A percentile compares a stretch with the other conserved stretches of the same genome.
phyloP scores from a whole-genome alignment of 2,888 invertebrate genomes.

The Agrochola lychnidis region DNA sequence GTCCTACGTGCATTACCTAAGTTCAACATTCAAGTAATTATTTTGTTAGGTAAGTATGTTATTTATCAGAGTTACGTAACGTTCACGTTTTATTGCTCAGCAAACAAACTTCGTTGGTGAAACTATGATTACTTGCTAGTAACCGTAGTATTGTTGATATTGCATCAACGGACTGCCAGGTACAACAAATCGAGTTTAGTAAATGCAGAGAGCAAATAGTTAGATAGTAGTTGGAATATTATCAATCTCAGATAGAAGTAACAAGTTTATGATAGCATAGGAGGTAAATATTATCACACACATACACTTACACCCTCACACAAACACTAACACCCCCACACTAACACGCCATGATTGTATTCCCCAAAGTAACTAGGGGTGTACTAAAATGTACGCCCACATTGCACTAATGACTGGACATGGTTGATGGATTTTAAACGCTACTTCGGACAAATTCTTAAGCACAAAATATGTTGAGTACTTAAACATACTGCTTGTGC shows the following conservation, averaged over 20 bases:
- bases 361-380: background rate
- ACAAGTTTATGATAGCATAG: conserved; percentile 2
- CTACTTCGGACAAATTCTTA: background rate
- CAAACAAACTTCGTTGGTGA: conserved; percentile 1
- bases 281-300: conserved; percentile 5
- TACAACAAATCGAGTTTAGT: conserved; percentile 28
- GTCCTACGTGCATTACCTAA: background rate
- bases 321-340: background rate
- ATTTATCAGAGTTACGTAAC: background rate
- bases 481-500: background rate
- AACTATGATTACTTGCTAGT: conserved; percentile 10
- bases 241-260: background rate
- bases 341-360: background rate
- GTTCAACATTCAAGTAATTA: background rate
- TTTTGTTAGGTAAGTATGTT: background rate
- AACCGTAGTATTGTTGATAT: conserved; percentile 9
- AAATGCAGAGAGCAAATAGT: conserved; percentile 19
- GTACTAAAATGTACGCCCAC: conserved; percentile 8
- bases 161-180: background rate
- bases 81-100: background rate
- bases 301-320: background rate
- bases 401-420: background rate
- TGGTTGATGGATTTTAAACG: background rate
- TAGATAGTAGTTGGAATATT: background rate
- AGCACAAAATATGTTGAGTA: background rate